Percentiles rank a stretch among this genome's conserved stretches.
phyloP scores from a whole-genome alignment of 2,113 vertebrate genomes.

The Oriolus oriolus region DNA sequence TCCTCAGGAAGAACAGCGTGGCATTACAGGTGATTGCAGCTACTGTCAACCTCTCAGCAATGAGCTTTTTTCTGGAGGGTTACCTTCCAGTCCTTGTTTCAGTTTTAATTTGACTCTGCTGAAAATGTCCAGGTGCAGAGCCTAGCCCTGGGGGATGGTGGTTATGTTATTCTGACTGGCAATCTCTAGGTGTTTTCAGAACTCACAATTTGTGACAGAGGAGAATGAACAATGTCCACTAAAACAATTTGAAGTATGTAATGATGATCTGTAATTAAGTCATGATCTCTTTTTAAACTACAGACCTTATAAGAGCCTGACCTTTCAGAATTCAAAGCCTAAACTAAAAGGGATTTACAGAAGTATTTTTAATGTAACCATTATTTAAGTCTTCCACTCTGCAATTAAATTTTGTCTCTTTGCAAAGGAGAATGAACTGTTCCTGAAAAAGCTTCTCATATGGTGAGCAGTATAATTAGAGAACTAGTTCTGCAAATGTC shows the following conservation, averaged over 20 bases:
- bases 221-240: background rate
- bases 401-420: slow-evolving; percentile 42
- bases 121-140: background rate
- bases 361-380: slow-evolving; percentile 6
- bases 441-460: slow-evolving; percentile 41
- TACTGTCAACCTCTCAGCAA: background rate
- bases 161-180: background rate
- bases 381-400: slow-evolving; percentile 24
- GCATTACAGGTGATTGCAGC: accelerated
- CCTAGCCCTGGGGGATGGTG: background rate
- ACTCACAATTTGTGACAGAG: background rate
- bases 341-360: slow-evolving; percentile 9
- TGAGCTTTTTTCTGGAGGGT: background rate
- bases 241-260: background rate
- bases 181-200: background rate
- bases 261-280: background rate
- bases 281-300: background rate
- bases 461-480: slow-evolving; percentile 32
- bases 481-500: slow-evolving; percentile 40
- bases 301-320: background rate
- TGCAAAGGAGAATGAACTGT: slow-evolving; percentile 29
- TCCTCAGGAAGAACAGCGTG: background rate
- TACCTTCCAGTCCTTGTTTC: background rate
- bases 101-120: background rate
- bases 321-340: slow-evolving; percentile 6